These are phyloP conservation scores for Micoletzkya japonica DNA, from an alignment of 2,888 invertebrate species.

Conservation along the genomic window DNA sequence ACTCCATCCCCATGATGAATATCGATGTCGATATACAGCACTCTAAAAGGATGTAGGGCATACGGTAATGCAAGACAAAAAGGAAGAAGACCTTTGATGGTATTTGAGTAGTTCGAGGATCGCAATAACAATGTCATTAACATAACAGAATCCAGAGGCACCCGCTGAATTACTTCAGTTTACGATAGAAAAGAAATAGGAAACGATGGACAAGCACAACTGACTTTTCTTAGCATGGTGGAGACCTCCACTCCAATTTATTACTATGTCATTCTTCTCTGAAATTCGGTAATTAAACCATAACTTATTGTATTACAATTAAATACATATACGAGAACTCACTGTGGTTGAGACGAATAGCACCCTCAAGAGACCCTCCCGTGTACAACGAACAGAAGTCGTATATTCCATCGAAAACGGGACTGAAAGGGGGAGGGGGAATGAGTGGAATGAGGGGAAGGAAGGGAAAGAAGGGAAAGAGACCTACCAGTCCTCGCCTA, in stretches of 20 bases:
- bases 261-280: slow-evolving; percentile 79
- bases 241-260: slow-evolving; percentile 98
- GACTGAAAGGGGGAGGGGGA: slow-evolving; percentile 63
- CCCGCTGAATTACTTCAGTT: slow-evolving; percentile 41
- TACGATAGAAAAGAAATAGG: slow-evolving; percentile 65
- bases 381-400: slow-evolving; percentile 97
- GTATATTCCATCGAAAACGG: slow-evolving; percentile 83
- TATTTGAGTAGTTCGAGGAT: slow-evolving; percentile 84
- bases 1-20: slow-evolving; percentile 81
- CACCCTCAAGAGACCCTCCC: slow-evolving; percentile 94
- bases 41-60: slow-evolving; percentile 65
- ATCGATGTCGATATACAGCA: slow-evolving; percentile 96
- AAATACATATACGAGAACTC: slow-evolving; percentile 33
- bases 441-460: slow-evolving; percentile 1
- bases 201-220: not conserved
- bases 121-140: slow-evolving; percentile 97
- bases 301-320: not conserved
- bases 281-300: not conserved
- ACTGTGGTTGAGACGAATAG: slow-evolving; percentile 90
- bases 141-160: slow-evolving; percentile 98
- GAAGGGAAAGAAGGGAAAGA: not conserved
- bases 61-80: not conserved
- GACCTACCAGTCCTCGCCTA: slow-evolving; percentile 85
- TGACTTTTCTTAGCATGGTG: slow-evolving; percentile 92
- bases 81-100: slow-evolving; percentile 55